Conservation (phyloP, 2,797 vertebrate species). For the Sebastes itinus region DNA sequence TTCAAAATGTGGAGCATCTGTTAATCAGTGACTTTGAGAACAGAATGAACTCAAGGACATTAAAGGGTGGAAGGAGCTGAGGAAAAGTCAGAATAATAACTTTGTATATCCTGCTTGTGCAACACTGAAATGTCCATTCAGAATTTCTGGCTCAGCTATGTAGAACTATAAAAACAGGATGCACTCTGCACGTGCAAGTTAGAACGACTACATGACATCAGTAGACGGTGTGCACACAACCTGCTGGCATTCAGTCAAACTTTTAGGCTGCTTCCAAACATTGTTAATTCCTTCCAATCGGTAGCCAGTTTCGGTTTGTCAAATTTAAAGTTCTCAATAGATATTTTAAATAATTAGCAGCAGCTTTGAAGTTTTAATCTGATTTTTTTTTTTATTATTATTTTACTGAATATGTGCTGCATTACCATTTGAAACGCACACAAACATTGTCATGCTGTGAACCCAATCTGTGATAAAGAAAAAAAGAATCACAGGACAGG, state of each 20-base stretch:
- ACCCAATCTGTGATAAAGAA: not conserved
- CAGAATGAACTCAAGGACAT: not conserved
- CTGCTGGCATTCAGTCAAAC: not conserved
- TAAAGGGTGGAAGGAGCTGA: not conserved
- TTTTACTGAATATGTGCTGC: not conserved
- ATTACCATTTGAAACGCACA: not conserved
- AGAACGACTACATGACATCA: not conserved
- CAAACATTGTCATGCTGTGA: not conserved
- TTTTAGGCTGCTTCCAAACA: not conserved
- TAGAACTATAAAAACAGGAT: constrained; percentile 4
- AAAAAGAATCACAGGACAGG: not conserved
- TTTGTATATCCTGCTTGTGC: not conserved
- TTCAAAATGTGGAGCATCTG: not conserved
- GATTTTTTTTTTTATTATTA: not conserved
- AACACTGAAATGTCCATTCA: not conserved
- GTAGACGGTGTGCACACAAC: not conserved
- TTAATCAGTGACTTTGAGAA: not conserved
- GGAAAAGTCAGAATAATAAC: not conserved
- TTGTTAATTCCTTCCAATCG: not conserved
- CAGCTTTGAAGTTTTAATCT: not conserved
- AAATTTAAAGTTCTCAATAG: not conserved
- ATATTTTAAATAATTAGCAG: not conserved
- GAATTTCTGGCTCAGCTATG: not conserved
- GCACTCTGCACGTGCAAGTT: not conserved
- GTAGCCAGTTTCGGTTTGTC: not conserved